Evolutionary conservation across 2,888 invertebrate genomes (phyloP), one percentile per base, ranked within the genome.

Genomic region (Dryobotodes eremita): DNA sequence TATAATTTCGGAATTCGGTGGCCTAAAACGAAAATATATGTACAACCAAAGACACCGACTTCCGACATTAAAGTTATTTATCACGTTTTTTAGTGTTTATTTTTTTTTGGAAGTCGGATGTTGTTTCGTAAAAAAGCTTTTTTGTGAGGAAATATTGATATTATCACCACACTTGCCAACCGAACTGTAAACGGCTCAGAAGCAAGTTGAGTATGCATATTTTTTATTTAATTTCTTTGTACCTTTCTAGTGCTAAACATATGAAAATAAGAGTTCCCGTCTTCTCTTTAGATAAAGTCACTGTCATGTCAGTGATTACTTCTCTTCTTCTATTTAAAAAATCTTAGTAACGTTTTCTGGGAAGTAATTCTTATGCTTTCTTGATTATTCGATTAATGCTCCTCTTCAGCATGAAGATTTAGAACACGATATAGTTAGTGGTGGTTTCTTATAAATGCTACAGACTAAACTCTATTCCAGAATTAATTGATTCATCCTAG

Each of bases 401-500:
- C 57, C 26, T 26, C 36, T 31, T 74, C 23, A 26, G 36, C 17
- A 53, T 26, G n/a, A 31, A 79, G n/a, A 73, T 55, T 75, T 26
- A 31, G n/a, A 68, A 62, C 48, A 68, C 68, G 72, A 68, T 68
- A 70, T 46, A 74, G 59, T 81, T 61, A 50, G 73, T 70, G 42
- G 55, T 20, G 71, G 61, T 82, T 55, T 85, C 65, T 74, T 85
- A 71, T 75, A 82, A 82, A 71, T 82, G 4, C 69, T 46, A 42
- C 83, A 59, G 77, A 70, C 72, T 83, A 59, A 70, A 83, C 70
- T 68, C 71, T 65, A 66, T 83, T 77, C 15, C 61, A 77, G 55
- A 70, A 66, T 72, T 82, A 83, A 83, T 86, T 77, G 65, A 86
- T 57, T 83, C 86, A 83, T 62, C 57, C 83, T 70, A 36, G 65